A percentile compares a stretch with the other conserved stretches of the same genome.
phyloP scores from a whole-genome alignment of 2,888 invertebrate species.

The Nephrotoma guestfalica region DNA sequence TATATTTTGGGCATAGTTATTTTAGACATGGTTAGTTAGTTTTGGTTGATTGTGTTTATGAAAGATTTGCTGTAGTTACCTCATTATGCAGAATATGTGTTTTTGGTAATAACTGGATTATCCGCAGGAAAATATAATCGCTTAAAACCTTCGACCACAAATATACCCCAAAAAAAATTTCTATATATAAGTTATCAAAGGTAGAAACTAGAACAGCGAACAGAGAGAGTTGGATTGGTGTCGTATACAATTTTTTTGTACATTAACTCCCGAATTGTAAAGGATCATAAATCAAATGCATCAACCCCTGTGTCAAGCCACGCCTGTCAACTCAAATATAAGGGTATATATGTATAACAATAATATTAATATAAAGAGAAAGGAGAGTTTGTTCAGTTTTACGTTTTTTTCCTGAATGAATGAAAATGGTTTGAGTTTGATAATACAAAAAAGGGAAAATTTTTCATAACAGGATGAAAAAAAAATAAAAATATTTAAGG shows the following conservation, averaged over 20 bases:
- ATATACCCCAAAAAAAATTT: neutral
- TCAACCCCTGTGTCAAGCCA: conserved; percentile 10
- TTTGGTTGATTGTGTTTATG: neutral
- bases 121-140: neutral
- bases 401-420: neutral
- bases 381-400: neutral
- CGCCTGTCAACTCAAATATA: conserved; percentile 8
- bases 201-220: neutral
- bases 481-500: neutral
- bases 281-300: conserved; percentile 9
- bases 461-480: conserved; percentile 3
- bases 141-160: neutral
- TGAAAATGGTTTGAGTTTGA: neutral
- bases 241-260: neutral
- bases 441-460: neutral
- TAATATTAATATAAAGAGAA: conserved; percentile 2
- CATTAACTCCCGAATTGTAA: neutral
- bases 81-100: neutral
- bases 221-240: neutral
- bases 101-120: neutral
- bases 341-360: neutral
- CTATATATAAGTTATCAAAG: neutral
- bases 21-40: neutral
- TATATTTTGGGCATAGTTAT: neutral
- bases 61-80: neutral